Evolutionary conservation across 2,888 invertebrate genomes (phyloP).

Genomic region (Nymphalis polychloros): DNA sequence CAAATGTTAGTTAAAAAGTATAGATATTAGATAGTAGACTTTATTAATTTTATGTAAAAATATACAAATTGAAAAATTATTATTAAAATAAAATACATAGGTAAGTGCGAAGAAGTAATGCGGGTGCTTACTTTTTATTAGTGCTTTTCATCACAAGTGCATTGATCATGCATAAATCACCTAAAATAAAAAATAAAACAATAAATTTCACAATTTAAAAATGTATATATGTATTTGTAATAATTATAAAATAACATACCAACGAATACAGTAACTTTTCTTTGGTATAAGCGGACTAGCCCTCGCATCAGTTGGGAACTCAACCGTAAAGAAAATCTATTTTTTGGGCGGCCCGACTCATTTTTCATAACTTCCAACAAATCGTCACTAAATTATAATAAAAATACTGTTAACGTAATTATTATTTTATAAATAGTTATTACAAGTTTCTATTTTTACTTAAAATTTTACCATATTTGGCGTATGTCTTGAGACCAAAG

Average conservation of each 20-base stretch:
- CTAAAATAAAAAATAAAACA: constrained; percentile 43
- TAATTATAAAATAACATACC: constrained; percentile 48
- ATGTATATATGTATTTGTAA: constrained; percentile 8
- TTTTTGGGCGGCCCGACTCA: constrained; percentile 66
- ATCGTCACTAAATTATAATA: constrained; percentile 61
- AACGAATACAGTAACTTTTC: constrained; percentile 60
- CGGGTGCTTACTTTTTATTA: constrained; percentile 69
- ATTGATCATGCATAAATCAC: constrained; percentile 68
- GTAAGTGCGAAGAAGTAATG: no score
- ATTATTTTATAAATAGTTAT: neutral
- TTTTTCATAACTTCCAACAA: constrained; percentile 62
- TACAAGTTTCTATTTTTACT: no score
- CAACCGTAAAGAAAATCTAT: constrained; percentile 69
- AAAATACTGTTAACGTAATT: constrained; percentile 2
- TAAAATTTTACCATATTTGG: constrained; percentile 58
- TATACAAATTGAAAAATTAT: no score
- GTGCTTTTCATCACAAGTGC: constrained; percentile 60
- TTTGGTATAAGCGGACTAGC: constrained; percentile 65
- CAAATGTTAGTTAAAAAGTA: neutral
- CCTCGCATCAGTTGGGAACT: constrained; percentile 72
- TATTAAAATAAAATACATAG: no score
- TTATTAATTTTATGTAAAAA: no score
- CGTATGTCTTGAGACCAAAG: constrained; percentile 71
- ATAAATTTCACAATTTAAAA: neutral
- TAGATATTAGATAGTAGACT: no score